Conservation (phyloP, 2,888 invertebrate genomes). For the Sarcophaga caerulescens region DNA sequence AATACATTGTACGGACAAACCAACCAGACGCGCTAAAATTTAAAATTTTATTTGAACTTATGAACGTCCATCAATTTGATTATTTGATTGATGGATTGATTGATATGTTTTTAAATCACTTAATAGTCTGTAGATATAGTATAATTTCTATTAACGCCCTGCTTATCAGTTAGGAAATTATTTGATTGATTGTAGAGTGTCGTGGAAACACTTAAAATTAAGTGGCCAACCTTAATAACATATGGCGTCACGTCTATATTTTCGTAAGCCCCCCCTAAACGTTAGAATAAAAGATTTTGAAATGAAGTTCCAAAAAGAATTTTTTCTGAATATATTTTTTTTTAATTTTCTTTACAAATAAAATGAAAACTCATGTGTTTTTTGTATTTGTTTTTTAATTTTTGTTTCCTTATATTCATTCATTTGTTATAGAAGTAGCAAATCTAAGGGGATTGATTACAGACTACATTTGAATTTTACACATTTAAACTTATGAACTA, state of each 20-base stretch:
- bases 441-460: conserved; percentile 55
- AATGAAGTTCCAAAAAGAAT: conserved; percentile 41
- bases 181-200: conserved; percentile 58
- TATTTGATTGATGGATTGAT: no score
- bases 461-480: conserved; percentile 55
- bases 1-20: no score
- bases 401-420: conserved; percentile 12
- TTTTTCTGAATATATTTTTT: conserved; percentile 1
- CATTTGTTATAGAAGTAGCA: conserved; percentile 46
- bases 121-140: background rate
- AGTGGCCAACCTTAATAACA: conserved; percentile 8
- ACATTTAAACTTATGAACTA: conserved; percentile 65
- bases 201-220: conserved; percentile 44
- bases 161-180: background rate
- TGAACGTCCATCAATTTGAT: no score
- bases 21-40: no score
- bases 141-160: no score
- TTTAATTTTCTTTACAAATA: conserved; percentile 43
- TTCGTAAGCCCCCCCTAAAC: background rate
- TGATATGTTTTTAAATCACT: conserved; percentile 3
- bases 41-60: no score
- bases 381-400: conserved; percentile 27
- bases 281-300: conserved; percentile 13
- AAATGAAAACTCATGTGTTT: conserved; percentile 47
- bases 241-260: conserved; percentile 4